A percentile compares a stretch with the other conserved stretches of the same genome.
Conservation (phyloP, 2,888 invertebrate genomes). For the Chymomyza procnemis region DNA sequence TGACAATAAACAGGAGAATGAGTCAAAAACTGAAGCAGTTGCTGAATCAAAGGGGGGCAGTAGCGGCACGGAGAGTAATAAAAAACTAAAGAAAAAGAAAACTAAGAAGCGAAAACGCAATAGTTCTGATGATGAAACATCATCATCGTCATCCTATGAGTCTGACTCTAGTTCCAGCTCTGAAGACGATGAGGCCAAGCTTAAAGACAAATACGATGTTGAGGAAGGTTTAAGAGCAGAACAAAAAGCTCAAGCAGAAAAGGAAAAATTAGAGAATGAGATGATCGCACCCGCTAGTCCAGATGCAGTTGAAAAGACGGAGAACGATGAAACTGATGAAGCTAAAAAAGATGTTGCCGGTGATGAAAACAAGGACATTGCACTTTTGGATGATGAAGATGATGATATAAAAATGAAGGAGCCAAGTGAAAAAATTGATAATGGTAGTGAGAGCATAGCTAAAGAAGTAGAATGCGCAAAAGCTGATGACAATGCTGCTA, state of each 20-base stretch:
- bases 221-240: conserved; percentile 54
- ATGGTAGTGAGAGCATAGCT: conserved; percentile 69
- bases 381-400: neutral
- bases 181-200: conserved; percentile 76
- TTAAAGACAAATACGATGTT: conserved; percentile 75
- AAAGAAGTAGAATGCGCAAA: conserved; percentile 41
- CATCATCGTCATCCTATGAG: conserved; percentile 65
- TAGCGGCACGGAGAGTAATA: conserved; percentile 23
- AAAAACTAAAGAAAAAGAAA: conserved; percentile 40
- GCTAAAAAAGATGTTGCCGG: neutral
- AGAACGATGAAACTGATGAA: neutral
- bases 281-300: conserved; percentile 44
- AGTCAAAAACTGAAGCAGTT: conserved; percentile 46
- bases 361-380: conserved; percentile 42
- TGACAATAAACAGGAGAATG: conserved; percentile 28
- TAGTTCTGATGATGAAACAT: conserved; percentile 65
- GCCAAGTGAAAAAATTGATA: conserved; percentile 13
- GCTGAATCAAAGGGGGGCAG: conserved; percentile 10
- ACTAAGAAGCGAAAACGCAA: conserved; percentile 66
- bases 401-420: conserved; percentile 12
- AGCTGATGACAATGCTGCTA: conserved; percentile 15
- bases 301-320: neutral
- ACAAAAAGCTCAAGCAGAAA: conserved; percentile 54
- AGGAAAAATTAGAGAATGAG: conserved; percentile 38
- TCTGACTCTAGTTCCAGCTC: conserved; percentile 65